Conservation (phyloP, 2,113 vertebrate genomes). For the Anser brachyrhynchus region DNA sequence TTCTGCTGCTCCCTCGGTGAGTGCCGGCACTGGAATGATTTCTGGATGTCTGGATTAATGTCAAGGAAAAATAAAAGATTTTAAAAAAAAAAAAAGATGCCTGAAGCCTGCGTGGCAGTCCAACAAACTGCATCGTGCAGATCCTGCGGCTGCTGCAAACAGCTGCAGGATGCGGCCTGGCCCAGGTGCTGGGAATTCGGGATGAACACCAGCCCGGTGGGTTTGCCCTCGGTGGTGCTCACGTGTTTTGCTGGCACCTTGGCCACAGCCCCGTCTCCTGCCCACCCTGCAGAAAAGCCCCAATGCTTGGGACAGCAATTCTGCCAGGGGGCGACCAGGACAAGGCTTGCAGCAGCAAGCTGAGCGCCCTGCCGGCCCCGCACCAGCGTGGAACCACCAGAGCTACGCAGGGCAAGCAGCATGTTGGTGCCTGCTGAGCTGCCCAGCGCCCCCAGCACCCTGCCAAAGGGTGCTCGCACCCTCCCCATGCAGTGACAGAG, state of each 20-base stretch:
- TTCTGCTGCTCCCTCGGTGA: neutral
- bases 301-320: neutral
- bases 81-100: too few relatives aligned
- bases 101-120: neutral
- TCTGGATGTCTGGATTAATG: neutral
- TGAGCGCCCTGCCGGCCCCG: neutral
- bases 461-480: accelerated
- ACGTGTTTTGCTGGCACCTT: neutral
- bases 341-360: neutral
- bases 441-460: accelerated
- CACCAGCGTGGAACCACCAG: neutral
- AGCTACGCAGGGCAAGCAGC: neutral
- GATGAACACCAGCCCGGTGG: accelerated
- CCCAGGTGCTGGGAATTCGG: neutral
- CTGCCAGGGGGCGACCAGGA: neutral
- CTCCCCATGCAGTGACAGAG: neutral
- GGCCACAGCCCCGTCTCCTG: accelerated
- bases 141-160: neutral
- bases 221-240: neutral
- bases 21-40: neutral
- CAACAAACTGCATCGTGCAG: neutral
- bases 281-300: neutral
- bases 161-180: accelerated
- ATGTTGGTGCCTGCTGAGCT: neutral
- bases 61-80: neutral